A percentile compares a stretch with the other conserved stretches of the same genome.
phyloP scores from a whole-genome alignment of 2,113 vertebrate genomes.

The Leptobrachium ailaonicum region DNA sequence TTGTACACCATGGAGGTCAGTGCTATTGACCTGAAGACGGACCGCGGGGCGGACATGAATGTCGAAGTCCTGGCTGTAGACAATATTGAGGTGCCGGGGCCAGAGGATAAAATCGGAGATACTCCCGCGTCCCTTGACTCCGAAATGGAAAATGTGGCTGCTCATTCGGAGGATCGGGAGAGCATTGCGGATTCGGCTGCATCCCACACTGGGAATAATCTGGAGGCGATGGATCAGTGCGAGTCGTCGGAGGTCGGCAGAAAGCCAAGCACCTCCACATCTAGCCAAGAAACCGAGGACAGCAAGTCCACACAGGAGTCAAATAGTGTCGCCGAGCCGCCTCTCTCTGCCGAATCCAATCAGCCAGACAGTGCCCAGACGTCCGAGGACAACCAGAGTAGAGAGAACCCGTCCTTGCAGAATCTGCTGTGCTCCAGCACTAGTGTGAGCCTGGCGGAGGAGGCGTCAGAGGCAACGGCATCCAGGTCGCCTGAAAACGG shows the following conservation, averaged over 20 bases:
- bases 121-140: background rate
- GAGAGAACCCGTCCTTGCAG: background rate
- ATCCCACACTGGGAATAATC: background rate
- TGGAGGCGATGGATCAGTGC: background rate
- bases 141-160: fast-evolving
- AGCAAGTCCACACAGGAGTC: background rate
- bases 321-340: background rate
- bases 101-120: background rate
- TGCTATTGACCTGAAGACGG: background rate
- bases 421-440: fast-evolving
- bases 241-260: background rate
- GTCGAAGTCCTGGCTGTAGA: background rate
- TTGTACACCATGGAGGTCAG: slow-evolving; percentile 32
- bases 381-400: background rate
- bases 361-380: fast-evolving
- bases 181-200: too few species aligned
- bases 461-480: background rate
- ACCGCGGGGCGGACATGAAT: background rate
- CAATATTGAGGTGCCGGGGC: background rate
- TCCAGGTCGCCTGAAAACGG: background rate
- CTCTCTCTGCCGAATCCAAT: background rate
- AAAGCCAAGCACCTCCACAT: background rate
- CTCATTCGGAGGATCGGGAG: background rate
- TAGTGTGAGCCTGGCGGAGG: fast-evolving
- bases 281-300: background rate